These are phyloP conservation scores for Brachionus rubens DNA, from an alignment of 1,140 invertebrate species.

Conservation along the genomic window DNA sequence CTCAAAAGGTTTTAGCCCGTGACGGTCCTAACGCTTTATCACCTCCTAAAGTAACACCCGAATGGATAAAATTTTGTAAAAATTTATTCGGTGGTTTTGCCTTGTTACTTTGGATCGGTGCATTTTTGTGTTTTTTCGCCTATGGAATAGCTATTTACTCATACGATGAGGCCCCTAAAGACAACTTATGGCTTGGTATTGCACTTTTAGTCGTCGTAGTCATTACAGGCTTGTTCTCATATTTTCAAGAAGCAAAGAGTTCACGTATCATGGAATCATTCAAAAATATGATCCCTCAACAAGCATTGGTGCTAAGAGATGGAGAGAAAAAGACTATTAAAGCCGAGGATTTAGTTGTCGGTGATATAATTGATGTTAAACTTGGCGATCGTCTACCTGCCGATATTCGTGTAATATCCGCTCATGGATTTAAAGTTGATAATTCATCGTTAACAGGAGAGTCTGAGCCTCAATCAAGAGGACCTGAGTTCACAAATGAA, in stretches of 20 bases:
- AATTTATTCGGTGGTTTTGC: constrained; percentile 95
- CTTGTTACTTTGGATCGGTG: constrained; percentile 91
- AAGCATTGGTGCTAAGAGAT: constrained; percentile 87
- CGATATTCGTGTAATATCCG: constrained; percentile 73
- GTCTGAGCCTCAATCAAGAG: constrained; percentile 67
- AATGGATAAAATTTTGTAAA: constrained; percentile 98
- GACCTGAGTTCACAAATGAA: constrained; percentile 66
- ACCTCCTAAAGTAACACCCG: constrained; percentile 89
- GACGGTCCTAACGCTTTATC: constrained; percentile 54
- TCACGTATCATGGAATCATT: constrained; percentile 77
- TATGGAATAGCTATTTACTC: constrained; percentile 83
- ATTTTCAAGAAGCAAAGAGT: constrained; percentile 61
- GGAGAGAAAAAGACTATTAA: constrained; percentile 78
- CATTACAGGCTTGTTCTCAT: constrained; percentile 60
- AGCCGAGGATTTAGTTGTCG: constrained; percentile 71
- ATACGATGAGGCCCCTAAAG: constrained; percentile 81
- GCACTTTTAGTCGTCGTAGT: constrained; percentile 59
- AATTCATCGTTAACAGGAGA: constrained; percentile 75
- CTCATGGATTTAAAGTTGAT: constrained; percentile 69
- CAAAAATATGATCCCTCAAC: constrained; percentile 66
- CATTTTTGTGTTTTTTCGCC: constrained; percentile 92
- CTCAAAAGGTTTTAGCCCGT: constrained; percentile 1
- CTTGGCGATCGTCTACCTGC: constrained; percentile 79
- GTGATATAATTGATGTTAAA: constrained; percentile 77
- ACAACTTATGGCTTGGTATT: constrained; percentile 68